Evolutionary conservation across 2,888 invertebrate genomes (phyloP), one percentile per base, ranked within the genome.

Genomic region (Miltochrista miniata): DNA sequence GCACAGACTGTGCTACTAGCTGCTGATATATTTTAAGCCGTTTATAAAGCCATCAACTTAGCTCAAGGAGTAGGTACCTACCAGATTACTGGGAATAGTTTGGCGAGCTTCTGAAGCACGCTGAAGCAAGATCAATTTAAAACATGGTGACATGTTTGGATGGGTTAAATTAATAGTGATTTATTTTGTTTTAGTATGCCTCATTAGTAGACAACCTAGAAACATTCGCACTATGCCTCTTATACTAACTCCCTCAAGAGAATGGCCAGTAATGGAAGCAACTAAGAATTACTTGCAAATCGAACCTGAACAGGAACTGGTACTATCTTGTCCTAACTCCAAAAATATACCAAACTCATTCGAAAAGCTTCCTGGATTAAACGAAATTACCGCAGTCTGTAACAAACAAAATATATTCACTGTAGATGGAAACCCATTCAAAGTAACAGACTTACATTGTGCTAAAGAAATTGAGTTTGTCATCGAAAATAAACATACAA

Each of bases 371-470:
- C 55, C 61, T 3, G 42, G 39, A 14, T n/a, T 43, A 3, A 55
- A n/a, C 12, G 41, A 45, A 47, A 38, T 65, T 33, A 45, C 43
- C 1, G 67, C 54, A 12, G 18, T 7, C n/a, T 71, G 74, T 29
- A 45, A 43, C n/a, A 49, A 54, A 35, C 50, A 57, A 39, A 57
- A 71, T 7, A 45, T 36, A 12, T 67, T 59, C 31, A 1, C 13
- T 14, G 40, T 69, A n/a, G 48, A 59, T 2, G 60, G 29, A 1
- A 59, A 50, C 33, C 3, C 18, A 2, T 56, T 56, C 36, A 56
- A 51, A 12, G 33, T 73, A 0, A 50, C 62, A 37, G 60, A 73
- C 15, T 48, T 71, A 10, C 41, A 53, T 7, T 71, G 71, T 45
- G 36, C 30, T 29, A 8, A 37, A 45, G 45, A 45, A 37, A 29